Percentiles rank a stretch among this genome's conserved stretches.
phyloP scores from a whole-genome alignment of 2,888 invertebrate species.

The Serripes groenlandicus region DNA sequence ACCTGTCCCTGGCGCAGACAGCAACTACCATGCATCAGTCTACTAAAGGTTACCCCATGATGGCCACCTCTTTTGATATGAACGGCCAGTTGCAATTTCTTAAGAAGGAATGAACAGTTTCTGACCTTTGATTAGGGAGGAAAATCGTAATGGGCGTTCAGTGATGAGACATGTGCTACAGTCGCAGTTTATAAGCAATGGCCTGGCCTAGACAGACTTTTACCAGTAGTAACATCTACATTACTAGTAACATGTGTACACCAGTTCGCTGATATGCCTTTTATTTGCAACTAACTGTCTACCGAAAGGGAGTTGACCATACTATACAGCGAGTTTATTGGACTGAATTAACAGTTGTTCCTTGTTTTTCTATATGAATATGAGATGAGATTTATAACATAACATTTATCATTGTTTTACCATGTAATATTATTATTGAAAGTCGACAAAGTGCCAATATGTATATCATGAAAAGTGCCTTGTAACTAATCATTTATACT shows the following conservation, averaged over 20 bases:
- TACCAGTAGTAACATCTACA: constrained; percentile 31
- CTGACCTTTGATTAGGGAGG: constrained; percentile 3
- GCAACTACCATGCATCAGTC: constrained; percentile 50
- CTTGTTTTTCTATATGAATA: constrained; percentile 22
- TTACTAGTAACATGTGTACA: constrained; percentile 43
- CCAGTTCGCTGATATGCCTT: constrained; percentile 57
- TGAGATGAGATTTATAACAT: constrained; percentile 45
- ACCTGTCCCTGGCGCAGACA: constrained; percentile 69
- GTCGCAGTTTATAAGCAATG: constrained; percentile 21
- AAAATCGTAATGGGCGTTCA: constrained; percentile 5
- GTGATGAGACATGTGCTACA: constrained; percentile 16
- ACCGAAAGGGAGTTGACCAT: constrained; percentile 5
- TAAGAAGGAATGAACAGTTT: constrained; percentile 53
- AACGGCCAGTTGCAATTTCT: constrained; percentile 62
- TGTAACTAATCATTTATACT: constrained; percentile 53
- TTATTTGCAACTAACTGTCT: constrained; percentile 44
- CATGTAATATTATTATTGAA: constrained; percentile 15
- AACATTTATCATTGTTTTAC: constrained; percentile 18
- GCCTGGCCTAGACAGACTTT: constrained; percentile 13
- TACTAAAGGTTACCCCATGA: constrained; percentile 63
- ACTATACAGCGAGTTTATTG: constrained; percentile 20
- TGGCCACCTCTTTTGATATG: constrained; percentile 62
- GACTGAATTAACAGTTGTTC: constrained; percentile 17
- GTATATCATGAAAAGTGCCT: constrained; percentile 59
- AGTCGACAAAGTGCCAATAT: constrained; percentile 60